A percentile compares a stretch with the other conserved stretches of the same genome.
Conservation (phyloP, 2,888 invertebrate species). For the Caenorhabditis drosophilae region DNA sequence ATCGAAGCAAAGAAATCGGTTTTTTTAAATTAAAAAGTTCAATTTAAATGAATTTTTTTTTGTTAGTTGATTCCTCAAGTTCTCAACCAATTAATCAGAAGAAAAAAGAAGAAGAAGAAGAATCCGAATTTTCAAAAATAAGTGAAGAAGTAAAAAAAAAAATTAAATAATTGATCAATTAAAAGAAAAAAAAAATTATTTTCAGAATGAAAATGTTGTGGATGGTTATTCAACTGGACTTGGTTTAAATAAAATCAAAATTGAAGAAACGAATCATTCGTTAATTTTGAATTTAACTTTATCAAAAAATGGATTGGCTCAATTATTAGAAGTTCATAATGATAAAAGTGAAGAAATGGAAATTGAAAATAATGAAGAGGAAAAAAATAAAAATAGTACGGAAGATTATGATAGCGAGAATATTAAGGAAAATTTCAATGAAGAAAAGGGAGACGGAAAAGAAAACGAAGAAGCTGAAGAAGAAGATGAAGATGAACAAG, state of each 20-base stretch:
- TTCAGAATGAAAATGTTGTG: conserved; percentile 8
- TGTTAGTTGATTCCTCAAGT: too few relatives aligned
- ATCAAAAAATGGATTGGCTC: conserved; percentile 11
- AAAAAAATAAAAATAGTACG: neutral
- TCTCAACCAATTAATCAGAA: too few relatives aligned
- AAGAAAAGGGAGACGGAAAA: conserved; percentile 6
- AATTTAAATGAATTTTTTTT: too few relatives aligned
- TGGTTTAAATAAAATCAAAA: too few relatives aligned
- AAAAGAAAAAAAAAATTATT: conserved; percentile 6
- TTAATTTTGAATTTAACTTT: neutral
- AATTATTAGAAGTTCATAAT: conserved; percentile 21
- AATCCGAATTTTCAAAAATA: neutral
- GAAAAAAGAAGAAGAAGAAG: too few relatives aligned
- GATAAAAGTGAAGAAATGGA: conserved; percentile 10
- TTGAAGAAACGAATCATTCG: too few relatives aligned
- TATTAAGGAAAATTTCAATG: too few relatives aligned
- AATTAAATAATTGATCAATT: neutral
- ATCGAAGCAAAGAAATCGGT: too few relatives aligned
- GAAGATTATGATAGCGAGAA: neutral
- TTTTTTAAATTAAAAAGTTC: too few relatives aligned
- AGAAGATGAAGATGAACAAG: conserved; percentile 5
- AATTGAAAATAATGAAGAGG: conserved; percentile 3
- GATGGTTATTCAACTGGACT: too few relatives aligned
- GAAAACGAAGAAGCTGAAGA: conserved; percentile 6
- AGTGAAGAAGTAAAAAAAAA: conserved; percentile 2